Evolutionary conservation across 2,797 vertebrate genomes (phyloP).

Genomic region (Oryzias dopingdopingensis): DNA sequence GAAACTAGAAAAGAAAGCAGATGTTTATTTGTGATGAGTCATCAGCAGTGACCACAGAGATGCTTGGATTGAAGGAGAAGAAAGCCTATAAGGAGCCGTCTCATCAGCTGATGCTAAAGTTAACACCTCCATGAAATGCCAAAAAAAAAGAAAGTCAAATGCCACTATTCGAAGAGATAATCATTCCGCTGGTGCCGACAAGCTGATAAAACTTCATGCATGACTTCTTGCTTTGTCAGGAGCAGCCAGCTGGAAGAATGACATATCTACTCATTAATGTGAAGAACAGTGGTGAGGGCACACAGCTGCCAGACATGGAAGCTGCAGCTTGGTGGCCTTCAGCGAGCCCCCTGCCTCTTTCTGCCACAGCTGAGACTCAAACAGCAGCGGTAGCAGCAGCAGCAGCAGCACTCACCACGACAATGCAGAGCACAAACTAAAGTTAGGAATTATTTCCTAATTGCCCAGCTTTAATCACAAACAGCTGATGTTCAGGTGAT

Average conservation of each 20-base stretch:
- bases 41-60: no score
- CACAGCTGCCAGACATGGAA: conserved; percentile 54
- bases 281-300: conserved; percentile 62
- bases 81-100: not conserved
- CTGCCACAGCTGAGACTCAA: conserved; percentile 23
- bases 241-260: conserved; percentile 54
- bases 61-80: not conserved
- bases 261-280: conserved; percentile 64
- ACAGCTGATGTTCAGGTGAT: not conserved
- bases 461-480: conserved; percentile 10
- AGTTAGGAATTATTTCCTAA: conserved; percentile 21
- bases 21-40: no score
- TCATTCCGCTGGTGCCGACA: conserved; percentile 61
- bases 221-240: conserved; percentile 58
- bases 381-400: no score
- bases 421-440: conserved; percentile 8
- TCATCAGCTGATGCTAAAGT: conserved; percentile 1
- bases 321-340: conserved; percentile 29
- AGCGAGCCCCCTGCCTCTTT: conserved; percentile 22
- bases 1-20: no score
- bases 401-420: conserved; percentile 3
- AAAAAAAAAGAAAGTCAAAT: conserved; percentile 31
- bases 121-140: conserved; percentile 4
- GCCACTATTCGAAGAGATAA: conserved; percentile 46
- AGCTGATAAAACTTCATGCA: conserved; percentile 64